Base-by-base conservation (phyloP, 2,888 invertebrate genomes). In the Drosophila antonietae region DNA sequence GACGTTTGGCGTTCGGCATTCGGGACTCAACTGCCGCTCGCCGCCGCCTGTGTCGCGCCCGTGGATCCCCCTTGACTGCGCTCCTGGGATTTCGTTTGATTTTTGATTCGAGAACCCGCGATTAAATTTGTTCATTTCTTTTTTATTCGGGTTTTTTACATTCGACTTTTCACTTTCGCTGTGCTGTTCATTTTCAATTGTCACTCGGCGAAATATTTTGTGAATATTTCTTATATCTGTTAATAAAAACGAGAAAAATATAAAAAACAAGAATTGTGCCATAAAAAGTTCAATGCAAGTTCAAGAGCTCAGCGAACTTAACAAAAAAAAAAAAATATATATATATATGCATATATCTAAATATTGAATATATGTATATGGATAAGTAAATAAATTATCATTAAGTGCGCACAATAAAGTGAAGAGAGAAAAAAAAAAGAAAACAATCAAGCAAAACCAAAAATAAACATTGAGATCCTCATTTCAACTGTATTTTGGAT, bases 81-180 rank as follows among this genome's bases (percentile, higher is more conserved):
- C 31, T 33, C n/a, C 56, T 61, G 70, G 43, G 52, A 67, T 67
- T 71, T 73, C 61, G 41, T 84, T 89, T 72, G 72, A 78, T 78
- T 78, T 72, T 70, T 65, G 71, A 65, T 80, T 80, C 68, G 66
- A 59, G 51, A 67, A 72, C 75, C 63, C 76, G 82, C 88, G 82
- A 72, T 86, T 78, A 18, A 14, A 53, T 37, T 51, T n/a, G 49
- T 51, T 51, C 18, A 6, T 51, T 31, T 33, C 18, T n/a, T 57
- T 70, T 59, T 59, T 60, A 52, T 65, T 53, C n/a, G 7, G 39
- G 35, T 55, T 28, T 37, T 18, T 28, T 44, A 20, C 43, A 28
- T 14, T 39, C 52, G 53, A 58, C 23, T 67, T 89, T 85, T 89
- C 82, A 82, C 86, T 89, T 85, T 88, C 85, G 80, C 80, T 66